Evolutionary conservation across 2,888 invertebrate species (phyloP).

Genomic region (Stenoptilia bipunctidactyla): DNA sequence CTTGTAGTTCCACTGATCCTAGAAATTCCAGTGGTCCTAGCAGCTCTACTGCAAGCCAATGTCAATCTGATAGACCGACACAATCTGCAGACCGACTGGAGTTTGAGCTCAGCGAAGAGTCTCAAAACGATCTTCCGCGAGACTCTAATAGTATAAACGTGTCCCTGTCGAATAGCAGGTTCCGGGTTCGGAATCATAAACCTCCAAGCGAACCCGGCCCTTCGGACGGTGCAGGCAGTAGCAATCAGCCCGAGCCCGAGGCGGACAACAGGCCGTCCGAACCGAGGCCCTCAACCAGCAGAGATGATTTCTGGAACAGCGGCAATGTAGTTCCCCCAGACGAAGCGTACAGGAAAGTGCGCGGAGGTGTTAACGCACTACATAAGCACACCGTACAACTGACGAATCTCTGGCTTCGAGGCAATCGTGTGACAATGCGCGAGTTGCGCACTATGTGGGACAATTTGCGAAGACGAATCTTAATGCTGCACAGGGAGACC

Average conservation of each 20-base stretch:
- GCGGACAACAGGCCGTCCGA: constrained; percentile 12
- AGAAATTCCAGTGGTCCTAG: background rate
- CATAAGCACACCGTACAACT: constrained; percentile 46
- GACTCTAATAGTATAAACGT: constrained; percentile 27
- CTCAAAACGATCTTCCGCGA: constrained; percentile 18
- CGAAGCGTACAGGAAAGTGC: constrained; percentile 52
- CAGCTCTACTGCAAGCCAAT: constrained; percentile 9
- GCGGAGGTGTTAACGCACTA: constrained; percentile 41
- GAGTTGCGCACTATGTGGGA: constrained; percentile 75
- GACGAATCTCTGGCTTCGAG: constrained; percentile 52
- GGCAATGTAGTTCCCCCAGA: constrained; percentile 35
- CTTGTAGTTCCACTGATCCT: no score
- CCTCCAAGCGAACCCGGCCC: background rate
- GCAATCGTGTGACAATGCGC: constrained; percentile 56
- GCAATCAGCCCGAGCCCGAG: background rate
- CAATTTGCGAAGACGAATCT: constrained; percentile 72
- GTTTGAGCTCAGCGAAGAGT: constrained; percentile 33
- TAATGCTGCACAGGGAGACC: constrained; percentile 61
- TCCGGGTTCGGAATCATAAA: constrained; percentile 43
- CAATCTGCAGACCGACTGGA: constrained; percentile 37
- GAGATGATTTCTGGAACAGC: constrained; percentile 38
- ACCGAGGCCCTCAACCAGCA: constrained; percentile 43
- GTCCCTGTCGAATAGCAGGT: constrained; percentile 34
- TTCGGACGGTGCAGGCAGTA: background rate
- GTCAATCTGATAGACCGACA: constrained; percentile 13